A percentile compares a stretch with the other conserved stretches of the same genome.
Conservation (phyloP, 2,797 vertebrate genomes). For the Catamblyrhynchus diadema region DNA sequence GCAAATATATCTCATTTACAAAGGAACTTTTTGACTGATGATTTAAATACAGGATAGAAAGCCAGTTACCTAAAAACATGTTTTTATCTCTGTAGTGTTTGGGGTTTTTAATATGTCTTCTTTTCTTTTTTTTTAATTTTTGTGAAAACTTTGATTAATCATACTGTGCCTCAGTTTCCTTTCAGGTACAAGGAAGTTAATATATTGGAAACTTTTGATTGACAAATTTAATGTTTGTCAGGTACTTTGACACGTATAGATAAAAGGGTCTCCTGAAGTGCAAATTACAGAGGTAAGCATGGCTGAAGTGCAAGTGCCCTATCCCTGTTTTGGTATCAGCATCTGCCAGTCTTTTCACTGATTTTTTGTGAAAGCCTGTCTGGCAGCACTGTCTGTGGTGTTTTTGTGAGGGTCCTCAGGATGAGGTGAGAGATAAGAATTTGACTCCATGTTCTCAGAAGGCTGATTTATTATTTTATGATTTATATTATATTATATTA, state of each 20-base stretch:
- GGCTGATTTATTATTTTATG: too few species aligned
- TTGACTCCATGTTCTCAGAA: too few species aligned
- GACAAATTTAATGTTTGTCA: not conserved
- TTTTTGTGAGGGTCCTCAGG: too few species aligned
- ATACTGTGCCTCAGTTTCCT: slow-evolving; percentile 11
- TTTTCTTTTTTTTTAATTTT: not conserved
- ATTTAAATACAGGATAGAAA: slow-evolving; percentile 1
- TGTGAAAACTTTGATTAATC: not conserved
- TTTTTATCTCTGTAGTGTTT: not conserved
- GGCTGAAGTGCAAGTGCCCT: not conserved
- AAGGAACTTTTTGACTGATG: not conserved
- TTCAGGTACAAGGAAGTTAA: not conserved
- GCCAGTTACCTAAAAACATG: not conserved
- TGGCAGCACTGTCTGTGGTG: not conserved
- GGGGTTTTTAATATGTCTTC: fast-evolving
- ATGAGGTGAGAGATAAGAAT: too few species aligned
- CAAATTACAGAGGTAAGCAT: not conserved
- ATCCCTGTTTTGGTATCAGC: not conserved
- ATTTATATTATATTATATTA: too few species aligned
- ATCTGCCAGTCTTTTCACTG: not conserved
- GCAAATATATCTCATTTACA: slow-evolving; percentile 6
- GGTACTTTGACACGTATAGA: not conserved
- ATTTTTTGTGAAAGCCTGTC: not conserved
- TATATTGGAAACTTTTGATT: not conserved
- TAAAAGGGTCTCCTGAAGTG: not conserved